These are phyloP conservation scores for Ctenopoma kingsleyae DNA, from an alignment of 2,797 vertebrate genomes.

Conservation along the genomic window DNA sequence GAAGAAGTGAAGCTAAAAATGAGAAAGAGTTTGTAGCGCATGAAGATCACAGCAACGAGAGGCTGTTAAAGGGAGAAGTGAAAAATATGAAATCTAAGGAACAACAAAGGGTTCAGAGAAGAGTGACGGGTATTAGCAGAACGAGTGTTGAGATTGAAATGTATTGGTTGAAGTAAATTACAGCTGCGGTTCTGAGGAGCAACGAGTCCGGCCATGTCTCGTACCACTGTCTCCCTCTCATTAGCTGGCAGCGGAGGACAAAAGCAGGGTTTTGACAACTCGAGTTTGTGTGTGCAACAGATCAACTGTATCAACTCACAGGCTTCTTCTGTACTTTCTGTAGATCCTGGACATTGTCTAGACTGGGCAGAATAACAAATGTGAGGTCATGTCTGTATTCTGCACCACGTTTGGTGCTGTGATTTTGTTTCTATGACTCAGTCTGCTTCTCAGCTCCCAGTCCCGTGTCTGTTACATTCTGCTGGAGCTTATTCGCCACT, in stretches of 20 bases:
- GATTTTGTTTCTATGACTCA: conserved; percentile 31
- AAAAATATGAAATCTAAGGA: conserved; percentile 41
- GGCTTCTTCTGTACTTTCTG: conserved; percentile 15
- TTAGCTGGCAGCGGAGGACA: conserved; percentile 55
- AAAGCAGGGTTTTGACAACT: conserved; percentile 49
- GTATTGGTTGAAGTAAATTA: conserved; percentile 66
- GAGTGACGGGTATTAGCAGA: conserved; percentile 42
- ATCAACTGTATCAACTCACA: neutral
- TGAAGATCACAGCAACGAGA: conserved; percentile 39
- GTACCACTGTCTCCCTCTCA: conserved; percentile 44
- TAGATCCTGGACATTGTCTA: conserved; percentile 11
- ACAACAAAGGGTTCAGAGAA: conserved; percentile 44
- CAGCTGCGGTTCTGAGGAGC: conserved; percentile 48
- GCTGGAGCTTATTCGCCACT: conserved; percentile 30
- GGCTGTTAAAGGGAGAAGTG: conserved; percentile 25
- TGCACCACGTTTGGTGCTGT: conserved; percentile 23
- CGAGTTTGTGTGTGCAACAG: conserved; percentile 27
- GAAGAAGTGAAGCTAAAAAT: conserved; percentile 8
- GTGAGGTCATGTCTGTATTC: conserved; percentile 32
- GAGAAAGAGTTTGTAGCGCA: conserved; percentile 29
- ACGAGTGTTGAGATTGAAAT: conserved; percentile 39
- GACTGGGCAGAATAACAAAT: conserved; percentile 35
- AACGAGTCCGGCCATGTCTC: conserved; percentile 52
- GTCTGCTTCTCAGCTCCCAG: conserved; percentile 23
- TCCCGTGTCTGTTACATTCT: conserved; percentile 18